Conservation (phyloP, 35 echinoderm and acorn worm species). For the Ophiothrix spiculata region DNA sequence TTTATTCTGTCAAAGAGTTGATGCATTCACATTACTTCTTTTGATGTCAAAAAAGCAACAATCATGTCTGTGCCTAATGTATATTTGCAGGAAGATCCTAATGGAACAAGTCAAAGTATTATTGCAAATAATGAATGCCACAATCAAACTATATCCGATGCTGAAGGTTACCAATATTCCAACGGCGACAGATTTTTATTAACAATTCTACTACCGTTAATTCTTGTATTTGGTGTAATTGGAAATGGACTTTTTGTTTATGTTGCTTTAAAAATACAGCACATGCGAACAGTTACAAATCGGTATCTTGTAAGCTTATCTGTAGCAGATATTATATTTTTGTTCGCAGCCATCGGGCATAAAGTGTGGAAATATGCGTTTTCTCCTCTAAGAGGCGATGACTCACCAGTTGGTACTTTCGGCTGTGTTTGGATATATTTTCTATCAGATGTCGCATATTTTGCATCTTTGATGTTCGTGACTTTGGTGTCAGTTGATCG, state of each 20-base stretch:
- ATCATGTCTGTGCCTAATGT: too few species aligned
- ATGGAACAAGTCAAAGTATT: too few species aligned
- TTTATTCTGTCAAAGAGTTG: too few species aligned
- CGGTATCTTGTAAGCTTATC: constrained; percentile 81
- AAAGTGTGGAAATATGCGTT: constrained; percentile 58
- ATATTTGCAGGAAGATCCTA: too few species aligned
- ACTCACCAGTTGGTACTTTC: constrained; percentile 41
- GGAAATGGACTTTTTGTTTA: constrained; percentile 75
- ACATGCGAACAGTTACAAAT: constrained; percentile 90
- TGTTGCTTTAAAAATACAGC: constrained; percentile 64
- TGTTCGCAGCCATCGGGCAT: constrained; percentile 68
- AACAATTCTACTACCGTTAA: constrained; percentile 46
- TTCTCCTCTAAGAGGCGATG: constrained; percentile 57
- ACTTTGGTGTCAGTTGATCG: constrained; percentile 81
- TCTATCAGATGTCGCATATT: constrained; percentile 72
- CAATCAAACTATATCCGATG: too few species aligned
- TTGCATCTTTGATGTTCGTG: constrained; percentile 73
- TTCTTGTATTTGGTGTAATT: constrained; percentile 51
- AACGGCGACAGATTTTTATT: too few species aligned
- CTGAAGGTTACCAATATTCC: too few species aligned
- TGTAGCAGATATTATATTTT: constrained; percentile 74
- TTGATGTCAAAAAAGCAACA: too few species aligned
- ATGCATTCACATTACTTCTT: too few species aligned
- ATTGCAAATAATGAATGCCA: too few species aligned
- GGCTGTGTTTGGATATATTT: constrained; percentile 72